Base-by-base conservation (phyloP, 2,888 invertebrate species). In the Mantis religiosa region DNA sequence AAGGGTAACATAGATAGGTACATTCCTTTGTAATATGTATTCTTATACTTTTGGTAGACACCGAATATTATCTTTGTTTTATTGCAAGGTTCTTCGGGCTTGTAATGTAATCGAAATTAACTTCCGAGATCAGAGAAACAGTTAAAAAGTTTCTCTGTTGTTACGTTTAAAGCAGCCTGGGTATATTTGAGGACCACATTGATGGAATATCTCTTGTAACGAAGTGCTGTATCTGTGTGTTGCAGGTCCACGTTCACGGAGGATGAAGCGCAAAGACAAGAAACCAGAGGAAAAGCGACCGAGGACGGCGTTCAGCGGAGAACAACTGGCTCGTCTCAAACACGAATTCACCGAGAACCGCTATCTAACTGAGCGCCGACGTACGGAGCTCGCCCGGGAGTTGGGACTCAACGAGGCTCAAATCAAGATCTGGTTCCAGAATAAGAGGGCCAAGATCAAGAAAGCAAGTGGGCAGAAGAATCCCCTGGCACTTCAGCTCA, bases 341-440 rank as follows among this genome's bases (percentile, higher is more conserved):
- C 96, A 97, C 93, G 99, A 99, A 94, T 99, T 99, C 93, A 96
- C 96, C 47, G 98, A 98, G 93, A 98, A 98, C 94, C 96, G 97
- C 91, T 97, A 99, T 94, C 95, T 99, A 91, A 99, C 98, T 1
- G 99, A 99, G 93, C 95, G 97, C 90, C 94, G 99, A 91, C 95
- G 99, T 84, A 98, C 98, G 93, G 96, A 97, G 91, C 94, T 99
- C 90, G 98, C 98, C n/a, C 95, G 96, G 7, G 98, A 98, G 92
- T 94, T 99, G 89, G 97, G 98, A 0, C 94, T 99, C 90, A 98
- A 99, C 91, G 99, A 99, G 93, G 98, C 98, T 0, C 99, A 99
- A 94, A 99, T 98, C 93, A 98, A 98, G 94, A 98, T 98, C 93
- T 98, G 98, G 98, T 98, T 98, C 94, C 98, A 99, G 94, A 98